These are phyloP conservation scores for Pegea sp. DNA, from an alignment of 23 tunicate genomes.

Conservation along the genomic window DNA sequence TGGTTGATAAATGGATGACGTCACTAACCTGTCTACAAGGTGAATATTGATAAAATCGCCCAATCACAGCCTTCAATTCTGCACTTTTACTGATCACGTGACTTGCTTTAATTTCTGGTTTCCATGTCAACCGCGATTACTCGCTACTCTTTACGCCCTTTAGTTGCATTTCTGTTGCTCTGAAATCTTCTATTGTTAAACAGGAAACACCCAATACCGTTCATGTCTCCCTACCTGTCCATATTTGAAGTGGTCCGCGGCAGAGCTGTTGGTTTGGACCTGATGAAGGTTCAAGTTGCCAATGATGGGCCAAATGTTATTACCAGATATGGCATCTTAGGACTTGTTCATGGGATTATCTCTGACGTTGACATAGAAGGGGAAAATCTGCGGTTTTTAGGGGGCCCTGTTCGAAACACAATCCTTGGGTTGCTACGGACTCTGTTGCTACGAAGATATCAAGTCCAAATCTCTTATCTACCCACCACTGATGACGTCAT, in stretches of 20 bases:
- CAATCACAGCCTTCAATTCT: neutral
- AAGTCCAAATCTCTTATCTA: slow-evolving; percentile 22
- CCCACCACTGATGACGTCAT: slow-evolving; percentile 3
- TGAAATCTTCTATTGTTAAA: neutral
- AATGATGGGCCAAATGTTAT: neutral
- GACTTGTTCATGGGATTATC: slow-evolving; percentile 42
- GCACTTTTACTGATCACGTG: neutral
- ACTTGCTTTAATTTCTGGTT: neutral
- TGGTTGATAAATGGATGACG: no score
- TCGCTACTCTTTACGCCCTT: no score
- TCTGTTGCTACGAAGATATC: slow-evolving; percentile 18
- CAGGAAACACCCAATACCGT: neutral
- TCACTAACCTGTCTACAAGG: no score
- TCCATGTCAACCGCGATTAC: neutral
- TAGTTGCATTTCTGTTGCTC: no score
- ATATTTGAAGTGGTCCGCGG: neutral
- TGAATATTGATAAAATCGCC: neutral
- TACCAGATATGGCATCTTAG: slow-evolving; percentile 23
- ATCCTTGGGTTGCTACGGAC: slow-evolving; percentile 42
- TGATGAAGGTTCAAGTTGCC: neutral
- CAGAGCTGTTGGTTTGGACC: neutral
- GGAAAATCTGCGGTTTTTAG: slow-evolving; percentile 48
- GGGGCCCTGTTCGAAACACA: slow-evolving; percentile 21
- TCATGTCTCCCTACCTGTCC: neutral
- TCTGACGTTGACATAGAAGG: slow-evolving; percentile 89